These are phyloP conservation scores for Crotalus horridus DNA, from an alignment of 2,113 vertebrate species.

Conservation along the genomic window DNA sequence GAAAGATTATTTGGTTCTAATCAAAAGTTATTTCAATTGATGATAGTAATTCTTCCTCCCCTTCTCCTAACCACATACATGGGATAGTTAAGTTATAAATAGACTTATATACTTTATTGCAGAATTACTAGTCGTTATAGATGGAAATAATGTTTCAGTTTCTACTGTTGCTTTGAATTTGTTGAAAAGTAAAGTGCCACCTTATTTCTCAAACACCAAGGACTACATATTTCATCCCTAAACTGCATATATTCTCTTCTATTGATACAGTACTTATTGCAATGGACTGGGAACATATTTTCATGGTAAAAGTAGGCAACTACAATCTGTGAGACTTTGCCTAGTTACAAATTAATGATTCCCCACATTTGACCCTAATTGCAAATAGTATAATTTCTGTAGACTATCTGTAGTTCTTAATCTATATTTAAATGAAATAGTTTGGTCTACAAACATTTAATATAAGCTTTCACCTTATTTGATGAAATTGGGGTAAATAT, in stretches of 20 bases:
- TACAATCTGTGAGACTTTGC: background rate
- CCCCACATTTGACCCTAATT: background rate
- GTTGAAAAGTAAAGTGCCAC: background rate
- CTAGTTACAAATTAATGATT: background rate
- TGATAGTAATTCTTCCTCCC: background rate
- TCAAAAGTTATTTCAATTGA: background rate
- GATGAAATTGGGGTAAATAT: background rate
- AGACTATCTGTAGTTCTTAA: background rate
- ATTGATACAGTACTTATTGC: background rate
- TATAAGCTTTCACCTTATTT: background rate
- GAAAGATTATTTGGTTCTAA: background rate
- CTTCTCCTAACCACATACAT: background rate
- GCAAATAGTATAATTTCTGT: background rate
- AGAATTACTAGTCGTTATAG: background rate
- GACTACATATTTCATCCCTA: background rate
- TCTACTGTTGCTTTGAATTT: background rate
- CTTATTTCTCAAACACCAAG: background rate
- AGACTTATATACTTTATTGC: background rate
- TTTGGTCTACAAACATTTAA: background rate
- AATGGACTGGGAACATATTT: background rate
- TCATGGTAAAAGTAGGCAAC: background rate
- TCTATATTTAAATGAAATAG: background rate
- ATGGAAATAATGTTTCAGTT: background rate
- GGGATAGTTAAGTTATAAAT: background rate
- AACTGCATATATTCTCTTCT: background rate